Evolutionary conservation across 1,140 invertebrate genomes (phyloP).

Genomic region (Zaprionus capensis): DNA sequence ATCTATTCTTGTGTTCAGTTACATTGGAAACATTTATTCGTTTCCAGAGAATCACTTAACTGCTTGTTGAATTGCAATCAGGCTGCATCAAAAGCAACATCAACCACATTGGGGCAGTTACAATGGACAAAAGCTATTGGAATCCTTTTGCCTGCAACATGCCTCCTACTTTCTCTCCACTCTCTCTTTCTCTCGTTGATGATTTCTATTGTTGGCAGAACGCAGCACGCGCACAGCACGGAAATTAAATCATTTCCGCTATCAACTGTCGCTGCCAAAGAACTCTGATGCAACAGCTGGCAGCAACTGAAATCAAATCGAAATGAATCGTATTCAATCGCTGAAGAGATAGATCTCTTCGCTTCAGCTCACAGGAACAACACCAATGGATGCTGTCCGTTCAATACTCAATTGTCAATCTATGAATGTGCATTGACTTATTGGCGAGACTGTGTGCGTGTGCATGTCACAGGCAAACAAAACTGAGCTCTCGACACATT

Average conservation of each 20-base stretch:
- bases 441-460: neutral
- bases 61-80: constrained; percentile 23
- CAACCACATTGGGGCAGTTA: neutral
- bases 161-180: neutral
- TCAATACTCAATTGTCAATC: constrained; percentile 43
- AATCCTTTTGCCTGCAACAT: constrained; percentile 36
- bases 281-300: constrained; percentile 61
- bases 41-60: constrained; percentile 10
- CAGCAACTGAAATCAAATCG: constrained; percentile 54
- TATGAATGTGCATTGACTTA: constrained; percentile 23
- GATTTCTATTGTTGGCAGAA: constrained; percentile 30
- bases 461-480: constrained; percentile 14
- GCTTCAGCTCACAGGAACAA: constrained; percentile 12
- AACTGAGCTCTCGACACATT: neutral
- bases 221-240: constrained; percentile 37
- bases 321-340: constrained; percentile 47
- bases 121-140: constrained; percentile 23
- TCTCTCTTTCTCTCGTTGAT: constrained; percentile 1
- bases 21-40: neutral
- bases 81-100: constrained; percentile 13
- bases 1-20: neutral
- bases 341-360: constrained; percentile 40
- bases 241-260: constrained; percentile 80
- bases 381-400: constrained; percentile 22
- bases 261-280: constrained; percentile 49